Evolutionary conservation across 2,797 vertebrate genomes (phyloP).

Genomic region (Halcyon chelicuti): DNA sequence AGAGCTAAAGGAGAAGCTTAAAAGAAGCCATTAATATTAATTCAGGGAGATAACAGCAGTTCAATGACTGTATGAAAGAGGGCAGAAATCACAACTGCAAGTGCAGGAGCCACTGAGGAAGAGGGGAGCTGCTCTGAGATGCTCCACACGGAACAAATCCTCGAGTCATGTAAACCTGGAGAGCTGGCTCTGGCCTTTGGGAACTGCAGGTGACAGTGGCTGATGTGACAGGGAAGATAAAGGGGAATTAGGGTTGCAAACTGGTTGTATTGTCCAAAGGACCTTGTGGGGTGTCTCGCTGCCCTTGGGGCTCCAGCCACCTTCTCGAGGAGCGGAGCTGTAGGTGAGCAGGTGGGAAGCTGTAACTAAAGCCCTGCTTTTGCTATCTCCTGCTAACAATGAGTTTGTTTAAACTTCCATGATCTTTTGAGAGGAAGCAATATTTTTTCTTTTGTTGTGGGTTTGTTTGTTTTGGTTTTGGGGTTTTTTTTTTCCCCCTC

Average conservation of each 20-base stretch:
- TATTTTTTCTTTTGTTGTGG: slow-evolving; percentile 2
- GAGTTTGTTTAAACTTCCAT: slow-evolving; percentile 12
- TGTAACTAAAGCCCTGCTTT: neutral
- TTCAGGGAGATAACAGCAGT: slow-evolving; percentile 24
- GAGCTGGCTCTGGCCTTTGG: neutral
- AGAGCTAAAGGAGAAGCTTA: neutral
- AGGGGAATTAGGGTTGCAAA: neutral
- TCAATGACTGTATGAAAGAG: neutral
- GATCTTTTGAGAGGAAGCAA: slow-evolving; percentile 33
- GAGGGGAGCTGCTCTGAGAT: neutral
- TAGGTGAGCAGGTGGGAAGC: neutral
- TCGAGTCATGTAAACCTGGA: neutral
- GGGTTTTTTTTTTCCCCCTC: neutral
- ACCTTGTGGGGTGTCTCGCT: accelerated
- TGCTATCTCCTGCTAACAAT: neutral
- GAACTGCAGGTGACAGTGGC: neutral
- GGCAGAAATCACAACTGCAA: neutral
- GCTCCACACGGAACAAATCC: neutral
- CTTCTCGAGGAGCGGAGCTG: neutral
- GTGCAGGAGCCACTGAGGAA: neutral
- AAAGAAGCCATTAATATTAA: slow-evolving; percentile 37
- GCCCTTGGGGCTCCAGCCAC: neutral
- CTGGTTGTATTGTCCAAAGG: neutral
- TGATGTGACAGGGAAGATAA: neutral
- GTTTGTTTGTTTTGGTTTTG: neutral